These are phyloP conservation scores for Trissolcus basalis DNA, from an alignment of 1,140 invertebrate species.

Conservation along the genomic window DNA sequence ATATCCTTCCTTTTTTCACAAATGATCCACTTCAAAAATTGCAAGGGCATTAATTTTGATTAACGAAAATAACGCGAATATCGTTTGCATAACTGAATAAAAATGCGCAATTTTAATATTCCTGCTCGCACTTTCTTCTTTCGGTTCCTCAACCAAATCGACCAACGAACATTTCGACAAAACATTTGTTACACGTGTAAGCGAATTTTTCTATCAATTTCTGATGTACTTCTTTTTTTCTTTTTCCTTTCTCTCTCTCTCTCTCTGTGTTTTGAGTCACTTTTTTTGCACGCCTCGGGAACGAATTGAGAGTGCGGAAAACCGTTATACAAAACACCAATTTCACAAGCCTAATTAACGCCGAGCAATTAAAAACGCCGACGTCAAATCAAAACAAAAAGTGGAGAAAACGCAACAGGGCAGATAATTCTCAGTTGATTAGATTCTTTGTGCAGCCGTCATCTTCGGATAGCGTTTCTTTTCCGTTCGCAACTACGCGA, in stretches of 20 bases:
- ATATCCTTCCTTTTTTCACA: neutral
- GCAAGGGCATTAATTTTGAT: conserved; percentile 2
- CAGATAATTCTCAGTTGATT: conserved; percentile 11
- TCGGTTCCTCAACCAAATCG: too few species aligned
- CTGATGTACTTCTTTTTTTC: too few species aligned
- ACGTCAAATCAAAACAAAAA: neutral
- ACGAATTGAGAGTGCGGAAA: neutral
- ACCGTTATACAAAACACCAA: neutral
- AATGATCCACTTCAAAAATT: conserved; percentile 4
- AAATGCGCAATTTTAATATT: neutral
- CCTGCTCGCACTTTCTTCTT: too few species aligned
- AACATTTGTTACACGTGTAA: too few species aligned
- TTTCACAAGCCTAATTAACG: conserved; percentile 15
- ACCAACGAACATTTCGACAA: too few species aligned
- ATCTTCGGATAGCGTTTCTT: conserved; percentile 13
- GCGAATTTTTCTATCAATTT: too few species aligned
- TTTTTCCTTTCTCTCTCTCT: too few species aligned
- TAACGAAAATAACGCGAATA: conserved; percentile 12
- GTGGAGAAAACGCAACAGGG: neutral
- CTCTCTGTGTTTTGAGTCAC: too few species aligned
- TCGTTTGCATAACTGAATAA: conserved; percentile 15
- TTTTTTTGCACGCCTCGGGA: too few species aligned
- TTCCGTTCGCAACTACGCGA: conserved; percentile 3
- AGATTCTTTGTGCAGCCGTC: conserved; percentile 1
- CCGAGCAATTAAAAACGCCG: conserved; percentile 8